A percentile compares a stretch with the other conserved stretches of the same genome.
phyloP scores from a whole-genome alignment of 2,113 vertebrate genomes.

The Nannospalax galili region DNA sequence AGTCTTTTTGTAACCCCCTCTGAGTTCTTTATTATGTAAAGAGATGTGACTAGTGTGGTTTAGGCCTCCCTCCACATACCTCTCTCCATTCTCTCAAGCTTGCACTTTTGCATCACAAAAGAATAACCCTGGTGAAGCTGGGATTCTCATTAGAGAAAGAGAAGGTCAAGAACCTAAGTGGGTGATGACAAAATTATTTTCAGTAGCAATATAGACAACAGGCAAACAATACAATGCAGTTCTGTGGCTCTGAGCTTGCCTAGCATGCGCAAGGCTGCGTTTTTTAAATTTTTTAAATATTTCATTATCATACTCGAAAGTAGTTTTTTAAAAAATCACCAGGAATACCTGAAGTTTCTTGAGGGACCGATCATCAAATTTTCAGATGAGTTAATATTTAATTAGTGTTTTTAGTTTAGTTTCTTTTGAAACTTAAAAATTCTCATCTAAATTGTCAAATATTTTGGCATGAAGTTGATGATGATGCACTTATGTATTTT shows the following conservation, averaged over 20 bases:
- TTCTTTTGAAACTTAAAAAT: neutral
- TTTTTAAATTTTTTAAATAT: too few relatives aligned
- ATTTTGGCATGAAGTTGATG: neutral
- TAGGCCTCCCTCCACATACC: too few relatives aligned
- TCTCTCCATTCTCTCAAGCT: neutral
- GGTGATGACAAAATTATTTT: neutral
- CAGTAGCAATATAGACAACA: neutral
- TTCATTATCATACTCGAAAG: neutral
- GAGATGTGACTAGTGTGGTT: too few relatives aligned
- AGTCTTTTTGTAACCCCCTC: neutral
- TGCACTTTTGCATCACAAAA: neutral
- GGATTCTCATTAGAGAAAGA: neutral
- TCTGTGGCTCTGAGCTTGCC: neutral
- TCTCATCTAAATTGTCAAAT: constrained; percentile 23
- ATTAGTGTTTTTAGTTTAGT: neutral
- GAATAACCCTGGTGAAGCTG: neutral
- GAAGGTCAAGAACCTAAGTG: neutral
- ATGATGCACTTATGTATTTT: neutral
- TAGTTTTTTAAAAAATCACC: neutral
- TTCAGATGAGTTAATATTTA: too few relatives aligned
- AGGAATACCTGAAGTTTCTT: neutral
- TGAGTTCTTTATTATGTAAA: neutral
- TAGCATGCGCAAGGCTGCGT: too few relatives aligned
- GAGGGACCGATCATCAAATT: neutral
- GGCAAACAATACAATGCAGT: neutral